Conservation (phyloP, 64 coral and sea anemone genomes). For the Platygyra sinensis region DNA sequence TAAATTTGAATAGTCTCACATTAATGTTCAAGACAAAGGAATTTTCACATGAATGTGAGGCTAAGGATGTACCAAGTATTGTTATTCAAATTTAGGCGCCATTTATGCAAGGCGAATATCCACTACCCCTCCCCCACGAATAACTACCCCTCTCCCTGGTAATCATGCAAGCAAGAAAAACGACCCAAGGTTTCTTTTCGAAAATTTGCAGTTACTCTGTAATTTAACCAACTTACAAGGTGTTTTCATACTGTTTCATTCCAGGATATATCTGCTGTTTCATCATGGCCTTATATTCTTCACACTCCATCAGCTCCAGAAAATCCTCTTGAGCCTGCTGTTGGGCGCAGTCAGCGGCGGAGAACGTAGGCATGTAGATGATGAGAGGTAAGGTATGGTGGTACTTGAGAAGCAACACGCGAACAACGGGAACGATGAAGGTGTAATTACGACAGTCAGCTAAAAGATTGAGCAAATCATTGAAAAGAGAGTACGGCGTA, state of each 20-base stretch:
- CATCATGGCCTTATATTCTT: slow-evolving; percentile 91
- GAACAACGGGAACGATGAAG: slow-evolving; percentile 90
- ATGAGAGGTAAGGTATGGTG: slow-evolving; percentile 81
- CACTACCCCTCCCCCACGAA: too few species aligned
- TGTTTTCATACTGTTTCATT: slow-evolving; percentile 82
- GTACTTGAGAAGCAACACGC: slow-evolving; percentile 78
- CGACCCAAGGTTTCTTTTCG: too few species aligned
- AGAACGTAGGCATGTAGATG: slow-evolving; percentile 87
- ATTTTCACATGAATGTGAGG: too few species aligned
- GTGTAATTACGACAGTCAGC: slow-evolving; percentile 72
- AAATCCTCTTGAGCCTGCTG: slow-evolving; percentile 80
- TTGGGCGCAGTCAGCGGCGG: slow-evolving; percentile 42
- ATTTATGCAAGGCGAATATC: too few species aligned
- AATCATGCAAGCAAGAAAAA: background rate
- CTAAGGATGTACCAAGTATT: too few species aligned
- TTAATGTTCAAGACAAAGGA: too few species aligned
- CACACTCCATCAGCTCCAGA: slow-evolving; percentile 67
- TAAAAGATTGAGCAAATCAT: slow-evolving; percentile 19
- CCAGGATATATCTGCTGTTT: slow-evolving; percentile 91
- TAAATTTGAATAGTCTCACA: too few species aligned
- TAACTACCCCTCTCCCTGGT: too few species aligned
- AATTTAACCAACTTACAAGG: slow-evolving; percentile 77
- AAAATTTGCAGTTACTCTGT: too few species aligned
- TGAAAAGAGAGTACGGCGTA: too few species aligned
- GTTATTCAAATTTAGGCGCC: too few species aligned